Evolutionary conservation across 1,140 invertebrate genomes (phyloP).

Genomic region (Micrasema longulum): DNA sequence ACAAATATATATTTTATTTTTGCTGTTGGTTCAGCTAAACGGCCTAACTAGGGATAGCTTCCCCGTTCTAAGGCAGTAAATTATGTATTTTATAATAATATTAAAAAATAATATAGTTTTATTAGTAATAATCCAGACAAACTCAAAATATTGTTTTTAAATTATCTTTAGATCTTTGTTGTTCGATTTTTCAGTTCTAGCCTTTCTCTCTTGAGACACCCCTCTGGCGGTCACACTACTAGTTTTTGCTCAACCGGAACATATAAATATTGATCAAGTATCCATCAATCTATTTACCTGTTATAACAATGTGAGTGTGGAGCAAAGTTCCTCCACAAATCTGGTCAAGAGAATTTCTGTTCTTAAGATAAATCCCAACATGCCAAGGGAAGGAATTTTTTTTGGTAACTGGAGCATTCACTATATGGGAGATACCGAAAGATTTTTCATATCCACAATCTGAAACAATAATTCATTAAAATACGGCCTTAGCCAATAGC

Average conservation of each 20-base stretch:
- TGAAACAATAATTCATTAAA: too few relatives aligned
- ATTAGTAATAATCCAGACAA: background rate
- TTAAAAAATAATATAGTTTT: background rate
- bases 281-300: background rate
- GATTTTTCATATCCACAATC: constrained; percentile 6
- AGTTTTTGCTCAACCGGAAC: background rate
- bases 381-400: constrained; percentile 6
- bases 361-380: background rate
- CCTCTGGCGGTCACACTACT: background rate
- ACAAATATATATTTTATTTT: too few relatives aligned
- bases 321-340: background rate
- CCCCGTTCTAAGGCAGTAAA: too few relatives aligned
- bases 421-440: background rate
- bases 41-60: too few relatives aligned
- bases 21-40: too few relatives aligned
- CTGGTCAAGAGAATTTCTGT: background rate
- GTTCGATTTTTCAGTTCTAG: background rate
- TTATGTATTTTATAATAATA: too few relatives aligned
- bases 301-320: background rate
- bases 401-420: background rate
- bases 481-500: too few relatives aligned
- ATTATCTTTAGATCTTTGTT: background rate
- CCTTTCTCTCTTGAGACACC: too few relatives aligned
- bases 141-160: background rate
- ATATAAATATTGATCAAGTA: background rate